Base-by-base conservation (phyloP, 2,113 vertebrate genomes). In the Pterocles burchelli region DNA sequence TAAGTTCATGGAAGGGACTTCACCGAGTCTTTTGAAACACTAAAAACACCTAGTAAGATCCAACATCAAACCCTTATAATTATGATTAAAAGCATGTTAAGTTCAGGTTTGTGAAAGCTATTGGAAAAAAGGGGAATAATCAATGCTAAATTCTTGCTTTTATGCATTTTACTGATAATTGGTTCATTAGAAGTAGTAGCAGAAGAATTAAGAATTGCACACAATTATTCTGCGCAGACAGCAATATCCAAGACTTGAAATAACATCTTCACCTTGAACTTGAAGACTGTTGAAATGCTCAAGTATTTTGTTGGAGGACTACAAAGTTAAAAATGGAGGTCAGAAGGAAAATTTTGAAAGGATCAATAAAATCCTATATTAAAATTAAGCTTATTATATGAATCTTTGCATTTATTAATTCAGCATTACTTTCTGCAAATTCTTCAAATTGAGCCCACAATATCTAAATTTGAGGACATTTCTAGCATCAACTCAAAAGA, bases 111-210 rank as follows among this genome's bases (percentile, higher is more conserved):
- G 73, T 94, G 73, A 92, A 95, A 92, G 90, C 93, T 81, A 87
- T 78, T 43, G 83, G 92, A 72, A 92, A 93, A 95, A 95, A 85
- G 90, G 92, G 26, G 43, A 33, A 91, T 95, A 97, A 96, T 96
- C 95, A 96, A 97, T 96, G 90, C 11, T 87, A 93, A 94, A 96
- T 92, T 87, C 80, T 87, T 87, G 52, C 90, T 93, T 95, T 96
- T 96, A 95, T 88, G 88, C 95, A 79, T 95, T 95, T 97, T 93
- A 93, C 92, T 95, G 76, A 73, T 96, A 97, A 96, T 96, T 96
- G 93, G 88, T 66, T 90, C 88, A 93, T 97, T 96, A 94, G 85
- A 94, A 93, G 76, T 81, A 84, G 79, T 43, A 92, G 76, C 54
- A 95, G 61, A 95, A 93, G 55, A 87, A 94, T 66, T 94, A 89